Evolutionary conservation across 2,888 invertebrate genomes (phyloP), one percentile per base, ranked within the genome.

Genomic region (Dynastes maya): DNA sequence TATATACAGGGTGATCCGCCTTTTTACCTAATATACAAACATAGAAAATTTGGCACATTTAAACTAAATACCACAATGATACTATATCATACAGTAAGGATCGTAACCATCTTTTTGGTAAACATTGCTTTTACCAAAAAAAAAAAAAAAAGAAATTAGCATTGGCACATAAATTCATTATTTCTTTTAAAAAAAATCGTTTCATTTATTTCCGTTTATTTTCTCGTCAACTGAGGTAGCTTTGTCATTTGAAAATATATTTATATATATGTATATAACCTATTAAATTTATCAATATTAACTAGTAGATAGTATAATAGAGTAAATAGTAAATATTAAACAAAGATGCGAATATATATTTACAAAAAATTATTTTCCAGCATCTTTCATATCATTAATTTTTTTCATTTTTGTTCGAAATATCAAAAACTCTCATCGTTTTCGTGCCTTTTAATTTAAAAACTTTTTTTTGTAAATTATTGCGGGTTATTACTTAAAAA

Each of bases 151-250:
- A 11, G 45, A 45, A 8, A 45, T 45, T 45, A 8, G 45, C 11
- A 84, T 86, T 86, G 86, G 86, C 85, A 86, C 85, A 84, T 83
- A 85, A 84, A 82, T 83, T 82, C 82, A 82, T 82, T 79, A 65
- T 16, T 65, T 40, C 64, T 32, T 64, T 37, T 37, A 37, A n/a
- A 75, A 75, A 37, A 81, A 37, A n/a, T 75, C 76, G 16, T 72
- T 65, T 74, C 64, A 9, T 76, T 64, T 51, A 53, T 55, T 29
- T 68, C 45, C 45, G 45, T 37, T 22, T 37, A 37, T 49, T 70
- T 70, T 70, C 53, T 70, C 29, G 27, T 71, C 77, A 88, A 89
- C 88, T 88, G 89, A 89, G 89, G 89, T 89, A 89, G 89, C 85
- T 88, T 85, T 85, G 87, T 88, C 85, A 85, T 87, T 85, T 82